Conservation (phyloP, 2,888 invertebrate genomes). For the Agrochola litura region DNA sequence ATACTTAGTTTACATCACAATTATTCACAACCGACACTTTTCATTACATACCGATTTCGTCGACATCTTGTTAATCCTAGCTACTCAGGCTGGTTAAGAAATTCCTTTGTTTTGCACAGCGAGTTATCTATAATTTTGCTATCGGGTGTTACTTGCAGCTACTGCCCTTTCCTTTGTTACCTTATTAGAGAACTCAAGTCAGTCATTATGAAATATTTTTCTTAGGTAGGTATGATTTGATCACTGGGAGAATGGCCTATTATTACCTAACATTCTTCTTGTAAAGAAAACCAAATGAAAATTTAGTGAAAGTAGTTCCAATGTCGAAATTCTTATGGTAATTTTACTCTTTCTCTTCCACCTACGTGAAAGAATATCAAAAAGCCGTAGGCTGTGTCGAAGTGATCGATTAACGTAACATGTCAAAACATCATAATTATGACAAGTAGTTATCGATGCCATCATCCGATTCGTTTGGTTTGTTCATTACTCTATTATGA, state of each 20-base stretch:
- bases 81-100: background rate
- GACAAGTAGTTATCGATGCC: slow-evolving; percentile 1
- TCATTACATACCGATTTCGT: slow-evolving; percentile 17
- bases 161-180: slow-evolving; percentile 26
- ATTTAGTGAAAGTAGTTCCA: slow-evolving; percentile 40
- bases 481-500: slow-evolving; percentile 2
- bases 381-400: background rate
- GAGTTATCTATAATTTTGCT: slow-evolving; percentile 12
- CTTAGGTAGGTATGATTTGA: background rate
- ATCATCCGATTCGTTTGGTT: slow-evolving; percentile 3
- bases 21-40: slow-evolving; percentile 2
- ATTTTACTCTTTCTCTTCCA: slow-evolving; percentile 19
- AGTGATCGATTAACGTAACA: background rate
- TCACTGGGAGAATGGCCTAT: background rate
- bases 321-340: slow-evolving; percentile 15
- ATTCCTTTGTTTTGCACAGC: slow-evolving; percentile 15
- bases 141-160: slow-evolving; percentile 6
- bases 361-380: slow-evolving; percentile 8
- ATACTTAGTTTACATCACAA: slow-evolving; percentile 24
- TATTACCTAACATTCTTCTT: background rate
- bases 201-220: slow-evolving; percentile 9
- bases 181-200: slow-evolving; percentile 5
- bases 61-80: background rate
- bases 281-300: slow-evolving; percentile 35
- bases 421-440: background rate